Percentiles rank a stretch among this genome's conserved stretches.
phyloP scores from a whole-genome alignment of 2,113 vertebrate genomes.

The Phoxinus phoxinus region DNA sequence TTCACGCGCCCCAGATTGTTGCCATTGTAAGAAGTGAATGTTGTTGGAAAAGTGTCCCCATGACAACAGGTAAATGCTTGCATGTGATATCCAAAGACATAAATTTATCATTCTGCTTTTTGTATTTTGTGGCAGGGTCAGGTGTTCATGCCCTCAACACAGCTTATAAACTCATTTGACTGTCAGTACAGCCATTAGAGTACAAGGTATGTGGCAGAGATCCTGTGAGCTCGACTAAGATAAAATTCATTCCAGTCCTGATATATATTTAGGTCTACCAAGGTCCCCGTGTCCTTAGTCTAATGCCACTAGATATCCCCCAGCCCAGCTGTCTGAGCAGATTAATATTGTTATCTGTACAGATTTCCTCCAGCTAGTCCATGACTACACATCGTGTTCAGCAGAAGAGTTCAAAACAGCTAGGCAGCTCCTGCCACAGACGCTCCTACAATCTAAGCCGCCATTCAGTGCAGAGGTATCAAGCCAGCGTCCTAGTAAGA shows the following conservation, averaged over 20 bases:
- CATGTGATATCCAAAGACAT: neutral
- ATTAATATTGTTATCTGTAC: constrained; percentile 60
- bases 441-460: neutral
- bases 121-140: constrained; percentile 14
- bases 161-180: constrained; percentile 29
- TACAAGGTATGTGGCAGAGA: constrained; percentile 17
- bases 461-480: neutral
- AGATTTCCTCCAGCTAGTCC: constrained; percentile 53
- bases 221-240: constrained; percentile 25
- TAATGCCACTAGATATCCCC: constrained; percentile 58
- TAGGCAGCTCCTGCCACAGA: constrained; percentile 19
- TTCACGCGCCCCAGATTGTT: neutral
- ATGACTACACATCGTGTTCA: constrained; percentile 40
- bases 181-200: constrained; percentile 30
- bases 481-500: neutral
- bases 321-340: constrained; percentile 59
- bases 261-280: constrained; percentile 50
- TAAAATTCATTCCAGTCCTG: constrained; percentile 35
- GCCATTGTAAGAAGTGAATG: neutral
- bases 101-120: neutral
- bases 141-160: constrained; percentile 15
- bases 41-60: neutral
- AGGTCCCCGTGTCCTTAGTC: constrained; percentile 59
- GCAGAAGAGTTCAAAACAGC: constrained; percentile 36
- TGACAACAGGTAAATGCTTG: neutral